phyloP scores from a whole-genome alignment of 2,113 vertebrate genomes.

The Aptenodytes patagonicus region DNA sequence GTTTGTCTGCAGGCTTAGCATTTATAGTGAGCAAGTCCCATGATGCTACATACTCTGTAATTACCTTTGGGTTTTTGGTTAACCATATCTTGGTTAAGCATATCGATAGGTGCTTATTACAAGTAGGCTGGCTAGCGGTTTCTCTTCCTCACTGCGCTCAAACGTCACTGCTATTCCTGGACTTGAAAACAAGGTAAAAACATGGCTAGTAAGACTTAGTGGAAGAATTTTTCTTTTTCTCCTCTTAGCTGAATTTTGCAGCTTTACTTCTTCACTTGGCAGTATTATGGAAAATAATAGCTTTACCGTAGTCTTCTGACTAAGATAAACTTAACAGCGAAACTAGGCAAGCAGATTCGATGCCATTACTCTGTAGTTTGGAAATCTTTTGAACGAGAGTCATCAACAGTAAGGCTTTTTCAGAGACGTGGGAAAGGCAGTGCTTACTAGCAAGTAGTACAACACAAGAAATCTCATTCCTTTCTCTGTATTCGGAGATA shows the following conservation, averaged over 20 bases:
- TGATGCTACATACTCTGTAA: not conserved
- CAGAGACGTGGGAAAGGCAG: not conserved
- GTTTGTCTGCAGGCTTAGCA: not conserved
- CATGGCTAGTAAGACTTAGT: not conserved
- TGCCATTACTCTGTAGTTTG: not conserved
- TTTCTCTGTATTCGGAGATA: not conserved
- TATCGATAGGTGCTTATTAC: constrained; percentile 4
- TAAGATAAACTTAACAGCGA: not conserved
- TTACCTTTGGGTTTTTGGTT: constrained; percentile 20
- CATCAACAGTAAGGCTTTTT: not conserved
- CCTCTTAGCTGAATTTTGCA: not conserved
- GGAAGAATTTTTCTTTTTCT: not conserved
- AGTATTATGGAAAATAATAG: not conserved
- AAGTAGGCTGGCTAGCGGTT: not conserved
- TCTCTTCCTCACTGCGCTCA: not conserved
- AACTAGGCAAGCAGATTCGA: not conserved
- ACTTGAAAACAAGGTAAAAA: constrained; percentile 32
- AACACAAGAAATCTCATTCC: not conserved
- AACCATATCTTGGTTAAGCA: not conserved
- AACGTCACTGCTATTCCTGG: constrained; percentile 52
- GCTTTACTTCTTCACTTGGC: not conserved
- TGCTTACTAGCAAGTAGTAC: not conserved
- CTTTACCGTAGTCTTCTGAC: not conserved
- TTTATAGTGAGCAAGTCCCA: not conserved
- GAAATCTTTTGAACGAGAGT: not conserved